These are phyloP conservation scores for Phrixothrix hirtus DNA, from an alignment of 2,888 invertebrate species.

Conservation along the genomic window DNA sequence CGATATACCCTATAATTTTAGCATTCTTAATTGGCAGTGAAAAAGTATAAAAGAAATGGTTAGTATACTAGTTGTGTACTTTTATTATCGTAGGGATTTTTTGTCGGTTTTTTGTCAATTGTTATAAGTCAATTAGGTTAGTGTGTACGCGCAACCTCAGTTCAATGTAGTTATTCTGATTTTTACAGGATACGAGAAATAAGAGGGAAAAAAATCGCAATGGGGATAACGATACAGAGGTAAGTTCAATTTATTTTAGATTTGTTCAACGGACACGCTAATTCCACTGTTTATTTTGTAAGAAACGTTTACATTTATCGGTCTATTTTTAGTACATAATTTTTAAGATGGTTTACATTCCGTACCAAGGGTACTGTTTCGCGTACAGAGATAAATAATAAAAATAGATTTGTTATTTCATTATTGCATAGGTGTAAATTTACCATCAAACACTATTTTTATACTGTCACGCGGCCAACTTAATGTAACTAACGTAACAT, in stretches of 20 bases:
- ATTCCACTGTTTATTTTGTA: conserved; percentile 27
- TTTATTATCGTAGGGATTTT: conserved; percentile 10
- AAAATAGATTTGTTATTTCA: conserved; percentile 7
- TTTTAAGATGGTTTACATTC: conserved; percentile 24
- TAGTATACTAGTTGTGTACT: conserved; percentile 35
- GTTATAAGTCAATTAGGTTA: conserved; percentile 37
- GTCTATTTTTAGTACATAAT: conserved; percentile 24
- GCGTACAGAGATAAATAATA: conserved; percentile 3
- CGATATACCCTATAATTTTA: conserved; percentile 30
- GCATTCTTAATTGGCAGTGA: conserved; percentile 33
- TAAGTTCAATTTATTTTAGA: conserved; percentile 48
- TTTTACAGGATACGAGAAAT: conserved; percentile 63
- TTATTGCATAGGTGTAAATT: conserved; percentile 2
- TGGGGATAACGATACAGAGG: conserved; percentile 63
- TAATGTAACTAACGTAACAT: too few species aligned
- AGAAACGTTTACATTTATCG: conserved; percentile 33
- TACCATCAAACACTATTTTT: conserved; percentile 9
- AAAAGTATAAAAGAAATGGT: conserved; percentile 32
- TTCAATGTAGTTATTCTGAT: conserved; percentile 44
- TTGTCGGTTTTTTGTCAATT: conserved; percentile 25
- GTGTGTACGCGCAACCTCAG: conserved; percentile 37
- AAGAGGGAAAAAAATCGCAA: conserved; percentile 62
- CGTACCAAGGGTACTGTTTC: conserved; percentile 18
- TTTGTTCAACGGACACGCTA: conserved; percentile 10
- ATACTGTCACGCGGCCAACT: conserved; percentile 19